A percentile compares a stretch with the other conserved stretches of the same genome.
Conservation (phyloP, 2,888 invertebrate genomes). For the Leptopterna dolabrata region DNA sequence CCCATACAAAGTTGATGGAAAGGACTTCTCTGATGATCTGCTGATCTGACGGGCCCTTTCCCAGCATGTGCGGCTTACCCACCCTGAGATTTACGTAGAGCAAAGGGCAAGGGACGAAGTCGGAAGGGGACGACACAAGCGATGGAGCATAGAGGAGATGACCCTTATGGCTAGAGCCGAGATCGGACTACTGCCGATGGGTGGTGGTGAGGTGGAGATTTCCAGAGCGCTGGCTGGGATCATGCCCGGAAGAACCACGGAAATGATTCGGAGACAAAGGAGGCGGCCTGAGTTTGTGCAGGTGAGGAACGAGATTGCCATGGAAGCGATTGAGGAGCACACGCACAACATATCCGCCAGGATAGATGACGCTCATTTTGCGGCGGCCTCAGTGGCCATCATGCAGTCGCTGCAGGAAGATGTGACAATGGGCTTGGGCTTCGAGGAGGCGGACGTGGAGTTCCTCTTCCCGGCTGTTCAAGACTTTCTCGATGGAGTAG, state of each 20-base stretch:
- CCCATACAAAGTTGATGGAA: no score
- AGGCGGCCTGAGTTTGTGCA: neutral
- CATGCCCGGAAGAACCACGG: neutral
- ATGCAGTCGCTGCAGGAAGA: neutral
- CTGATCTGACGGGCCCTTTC: conserved; percentile 70
- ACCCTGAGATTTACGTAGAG: conserved; percentile 69
- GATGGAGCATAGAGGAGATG: neutral
- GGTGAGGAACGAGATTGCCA: neutral
- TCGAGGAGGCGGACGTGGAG: neutral
- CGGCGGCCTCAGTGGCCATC: neutral
- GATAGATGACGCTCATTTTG: neutral
- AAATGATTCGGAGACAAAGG: neutral
- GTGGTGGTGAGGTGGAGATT: neutral
- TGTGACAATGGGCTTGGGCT: neutral
- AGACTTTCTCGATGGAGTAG: neutral
- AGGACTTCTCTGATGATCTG: no score
- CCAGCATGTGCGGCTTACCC: conserved; percentile 65
- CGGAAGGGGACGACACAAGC: neutral
- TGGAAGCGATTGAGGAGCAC: neutral
- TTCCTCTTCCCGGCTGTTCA: neutral
- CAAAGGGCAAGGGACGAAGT: conserved; percentile 69
- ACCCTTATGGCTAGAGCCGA: neutral
- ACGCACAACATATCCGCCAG: neutral
- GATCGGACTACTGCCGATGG: neutral
- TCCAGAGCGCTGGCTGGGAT: neutral